A percentile compares a stretch with the other conserved stretches of the same genome.
Evolutionary conservation across 2,888 invertebrate genomes (phyloP).

Genomic region (Steinernema scapterisci): DNA sequence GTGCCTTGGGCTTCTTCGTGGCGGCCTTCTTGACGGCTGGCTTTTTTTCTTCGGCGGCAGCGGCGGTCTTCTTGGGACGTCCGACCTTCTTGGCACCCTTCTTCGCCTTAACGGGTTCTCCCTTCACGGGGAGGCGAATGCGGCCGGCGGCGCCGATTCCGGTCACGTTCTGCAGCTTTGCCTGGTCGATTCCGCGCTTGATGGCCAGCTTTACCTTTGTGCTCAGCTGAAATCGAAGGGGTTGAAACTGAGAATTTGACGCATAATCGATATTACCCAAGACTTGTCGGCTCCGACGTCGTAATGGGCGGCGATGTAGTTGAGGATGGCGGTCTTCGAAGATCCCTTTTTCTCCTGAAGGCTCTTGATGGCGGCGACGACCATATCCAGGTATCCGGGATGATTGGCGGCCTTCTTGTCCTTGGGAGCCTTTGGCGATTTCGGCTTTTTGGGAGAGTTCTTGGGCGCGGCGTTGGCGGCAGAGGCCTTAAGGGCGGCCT

Average conservation of each 20-base stretch:
- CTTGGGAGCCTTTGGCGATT: background rate
- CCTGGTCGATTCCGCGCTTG: background rate
- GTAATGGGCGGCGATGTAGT: slow-evolving; percentile 21
- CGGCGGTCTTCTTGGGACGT: background rate
- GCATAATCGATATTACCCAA: slow-evolving; percentile 21
- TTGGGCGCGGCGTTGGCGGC: slow-evolving; percentile 2
- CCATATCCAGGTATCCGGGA: slow-evolving; percentile 15
- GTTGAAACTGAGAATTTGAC: background rate
- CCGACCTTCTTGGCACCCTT: background rate
- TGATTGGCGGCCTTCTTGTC: slow-evolving; percentile 16
- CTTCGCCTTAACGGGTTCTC: background rate
- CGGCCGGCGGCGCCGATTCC: slow-evolving; percentile 14
- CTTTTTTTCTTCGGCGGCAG: background rate
- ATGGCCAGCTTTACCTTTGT: slow-evolving; percentile 10
- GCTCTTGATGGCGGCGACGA: slow-evolving; percentile 5
- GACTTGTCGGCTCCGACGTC: slow-evolving; percentile 14
- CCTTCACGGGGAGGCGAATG: slow-evolving; percentile 12
- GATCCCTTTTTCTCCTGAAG: slow-evolving; percentile 23
- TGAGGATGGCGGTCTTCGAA: slow-evolving; percentile 20
- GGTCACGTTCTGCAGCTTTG: background rate
- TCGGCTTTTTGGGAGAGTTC: background rate
- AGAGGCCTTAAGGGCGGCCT: slow-evolving; percentile 23
- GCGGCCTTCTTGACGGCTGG: background rate
- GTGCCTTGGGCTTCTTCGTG: background rate
- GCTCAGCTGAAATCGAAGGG: slow-evolving; percentile 15